Percentiles rank a stretch among this genome's conserved stretches.
Evolutionary conservation across 2,888 invertebrate species (phyloP).

Genomic region (Drosophila suboccidentalis): DNA sequence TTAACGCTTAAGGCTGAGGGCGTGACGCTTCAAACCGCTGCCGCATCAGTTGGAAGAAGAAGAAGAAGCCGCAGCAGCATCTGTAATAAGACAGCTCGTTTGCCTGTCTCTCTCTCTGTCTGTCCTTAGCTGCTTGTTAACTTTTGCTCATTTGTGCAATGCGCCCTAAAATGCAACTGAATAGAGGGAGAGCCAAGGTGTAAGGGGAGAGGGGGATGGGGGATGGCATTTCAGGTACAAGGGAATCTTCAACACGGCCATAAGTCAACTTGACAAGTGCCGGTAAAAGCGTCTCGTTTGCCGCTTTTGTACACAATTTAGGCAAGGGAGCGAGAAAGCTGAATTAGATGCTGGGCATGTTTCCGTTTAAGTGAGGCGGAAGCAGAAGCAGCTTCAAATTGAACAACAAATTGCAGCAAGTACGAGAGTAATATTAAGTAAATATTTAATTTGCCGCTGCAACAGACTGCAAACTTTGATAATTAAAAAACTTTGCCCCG

Average conservation of each 20-base stretch:
- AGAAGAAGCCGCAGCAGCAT: slow-evolving; percentile 22
- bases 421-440: slow-evolving; percentile 55
- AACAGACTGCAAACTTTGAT: slow-evolving; percentile 50
- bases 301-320: slow-evolving; percentile 17
- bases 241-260: slow-evolving; percentile 54
- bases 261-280: slow-evolving; percentile 73
- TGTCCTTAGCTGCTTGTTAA: slow-evolving; percentile 60
- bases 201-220: neutral
- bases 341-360: slow-evolving; percentile 5
- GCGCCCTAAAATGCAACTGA: slow-evolving; percentile 25
- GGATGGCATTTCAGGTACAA: slow-evolving; percentile 38
- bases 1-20: slow-evolving; percentile 53
- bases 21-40: slow-evolving; percentile 58
- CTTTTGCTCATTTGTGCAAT: slow-evolving; percentile 75
- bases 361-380: neutral
- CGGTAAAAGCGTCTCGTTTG: slow-evolving; percentile 54
- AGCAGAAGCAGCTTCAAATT: slow-evolving; percentile 30
- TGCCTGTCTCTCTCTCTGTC: slow-evolving; percentile 33
- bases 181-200: slow-evolving; percentile 9
- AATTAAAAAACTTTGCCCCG: slow-evolving; percentile 66
- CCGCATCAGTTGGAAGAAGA: slow-evolving; percentile 6
- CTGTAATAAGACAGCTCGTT: slow-evolving; percentile 78
- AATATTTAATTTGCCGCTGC: slow-evolving; percentile 69
- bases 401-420: slow-evolving; percentile 39
- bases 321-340: too few species aligned